phyloP scores from a whole-genome alignment of 2,797 vertebrate species.

The Enteromius paludinosus region DNA sequence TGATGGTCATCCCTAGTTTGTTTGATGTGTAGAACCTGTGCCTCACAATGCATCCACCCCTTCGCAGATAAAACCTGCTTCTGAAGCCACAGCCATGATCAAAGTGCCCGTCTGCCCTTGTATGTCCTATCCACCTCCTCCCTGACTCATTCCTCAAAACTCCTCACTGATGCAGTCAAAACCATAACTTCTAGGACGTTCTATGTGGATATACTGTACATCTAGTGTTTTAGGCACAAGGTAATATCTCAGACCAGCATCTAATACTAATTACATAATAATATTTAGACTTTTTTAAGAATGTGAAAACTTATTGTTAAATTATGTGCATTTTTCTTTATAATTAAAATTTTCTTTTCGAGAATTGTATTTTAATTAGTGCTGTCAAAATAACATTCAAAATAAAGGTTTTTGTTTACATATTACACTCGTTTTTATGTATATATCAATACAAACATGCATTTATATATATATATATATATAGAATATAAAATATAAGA shows the following conservation, averaged over 20 bases:
- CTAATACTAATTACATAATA: too few species aligned
- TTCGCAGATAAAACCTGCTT: slow-evolving; percentile 25
- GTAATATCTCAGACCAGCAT: not conserved
- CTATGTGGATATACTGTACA: not conserved
- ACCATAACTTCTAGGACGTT: not conserved
- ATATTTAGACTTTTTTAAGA: too few species aligned
- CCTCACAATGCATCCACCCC: not conserved
- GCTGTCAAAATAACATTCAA: too few species aligned
- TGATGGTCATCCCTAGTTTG: slow-evolving; percentile 23
- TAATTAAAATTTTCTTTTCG: too few species aligned
- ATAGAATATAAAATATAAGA: too few species aligned
- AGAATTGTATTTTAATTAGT: too few species aligned
- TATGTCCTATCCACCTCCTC: not conserved
- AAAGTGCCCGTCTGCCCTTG: slow-evolving; percentile 21
- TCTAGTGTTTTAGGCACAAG: not conserved
- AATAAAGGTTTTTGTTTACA: too few species aligned
- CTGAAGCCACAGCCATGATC: slow-evolving; percentile 25
- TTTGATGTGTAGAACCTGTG: slow-evolving; percentile 29
- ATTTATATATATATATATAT: too few species aligned
- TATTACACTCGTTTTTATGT: too few species aligned
- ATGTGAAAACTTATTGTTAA: not conserved
- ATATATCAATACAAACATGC: too few species aligned
- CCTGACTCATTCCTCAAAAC: not conserved
- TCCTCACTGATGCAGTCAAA: not conserved
- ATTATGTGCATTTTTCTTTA: not conserved